phyloP scores from a whole-genome alignment of 2,113 vertebrate species.

The Halichoerus grypus region DNA sequence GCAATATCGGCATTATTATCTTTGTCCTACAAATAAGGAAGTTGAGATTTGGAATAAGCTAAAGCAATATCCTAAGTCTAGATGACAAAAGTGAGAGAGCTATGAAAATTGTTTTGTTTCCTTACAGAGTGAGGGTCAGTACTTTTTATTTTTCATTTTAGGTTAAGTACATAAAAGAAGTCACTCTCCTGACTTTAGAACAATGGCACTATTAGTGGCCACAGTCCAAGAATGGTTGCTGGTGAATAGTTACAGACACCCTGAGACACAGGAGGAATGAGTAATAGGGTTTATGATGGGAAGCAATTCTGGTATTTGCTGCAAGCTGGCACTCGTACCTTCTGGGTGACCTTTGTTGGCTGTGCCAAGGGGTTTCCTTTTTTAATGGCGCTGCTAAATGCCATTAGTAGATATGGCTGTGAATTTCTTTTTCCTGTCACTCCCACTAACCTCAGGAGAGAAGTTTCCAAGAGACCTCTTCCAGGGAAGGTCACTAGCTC shows the following conservation, averaged over 20 bases:
- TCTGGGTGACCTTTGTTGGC: slow-evolving; percentile 73
- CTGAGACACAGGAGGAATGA: background rate
- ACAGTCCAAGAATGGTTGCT: background rate
- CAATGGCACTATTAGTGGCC: background rate
- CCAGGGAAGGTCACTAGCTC: slow-evolving; percentile 55
- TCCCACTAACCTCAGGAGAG: slow-evolving; percentile 63
- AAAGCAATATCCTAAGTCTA: background rate
- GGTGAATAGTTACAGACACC: background rate
- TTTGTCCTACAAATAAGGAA: background rate
- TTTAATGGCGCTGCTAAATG: slow-evolving; percentile 57
- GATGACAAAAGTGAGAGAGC: background rate
- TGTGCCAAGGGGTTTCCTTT: slow-evolving; percentile 60
- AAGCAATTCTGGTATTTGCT: slow-evolving; percentile 25
- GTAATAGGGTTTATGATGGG: slow-evolving; percentile 58
- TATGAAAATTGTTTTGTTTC: background rate
- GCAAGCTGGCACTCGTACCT: slow-evolving; percentile 21
- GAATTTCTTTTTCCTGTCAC: slow-evolving; percentile 72
- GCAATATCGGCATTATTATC: background rate
- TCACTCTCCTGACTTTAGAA: background rate
- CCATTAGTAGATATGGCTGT: slow-evolving; percentile 72
- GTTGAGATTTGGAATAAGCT: background rate
- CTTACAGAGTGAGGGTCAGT: background rate
- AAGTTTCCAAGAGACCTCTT: slow-evolving; percentile 54
- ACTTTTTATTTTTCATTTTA: background rate
- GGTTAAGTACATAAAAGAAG: background rate